Evolutionary conservation across 2,113 vertebrate species (phyloP).

Genomic region (Sinocyclocheilus anshuiensis): DNA sequence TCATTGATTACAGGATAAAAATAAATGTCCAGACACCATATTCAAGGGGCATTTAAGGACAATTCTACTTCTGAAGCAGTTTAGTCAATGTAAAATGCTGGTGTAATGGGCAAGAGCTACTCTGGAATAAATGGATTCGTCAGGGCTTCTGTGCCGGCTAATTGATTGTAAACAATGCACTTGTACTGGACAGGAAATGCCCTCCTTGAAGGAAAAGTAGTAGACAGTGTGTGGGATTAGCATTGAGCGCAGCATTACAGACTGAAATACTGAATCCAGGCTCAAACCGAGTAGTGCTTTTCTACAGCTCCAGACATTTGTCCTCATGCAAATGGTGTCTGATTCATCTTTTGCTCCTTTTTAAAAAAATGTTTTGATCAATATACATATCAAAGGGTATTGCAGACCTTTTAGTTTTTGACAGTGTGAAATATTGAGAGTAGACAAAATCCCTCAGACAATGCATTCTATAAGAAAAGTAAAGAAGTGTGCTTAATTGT

Average conservation of each 20-base stretch:
- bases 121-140: not conserved
- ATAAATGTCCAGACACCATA: not conserved
- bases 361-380: not conserved
- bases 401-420: not conserved
- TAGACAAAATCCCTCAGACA: not conserved
- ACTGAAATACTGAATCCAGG: not conserved
- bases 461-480: not conserved
- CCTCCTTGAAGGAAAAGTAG: not conserved
- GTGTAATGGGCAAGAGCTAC: not conserved
- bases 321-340: not conserved
- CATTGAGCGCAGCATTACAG: not conserved
- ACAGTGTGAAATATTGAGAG: not conserved
- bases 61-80: not conserved
- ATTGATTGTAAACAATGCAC: not conserved
- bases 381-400: conserved; percentile 7
- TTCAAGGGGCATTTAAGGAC: not conserved
- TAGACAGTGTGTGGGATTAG: not conserved
- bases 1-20: not conserved
- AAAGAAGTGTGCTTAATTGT: too few relatives aligned
- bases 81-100: not conserved
- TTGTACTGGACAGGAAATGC: not conserved
- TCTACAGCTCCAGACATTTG: conserved; percentile 19
- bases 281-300: not conserved
- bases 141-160: not conserved
- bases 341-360: conserved; percentile 7